Base-by-base conservation (phyloP, 2,888 invertebrate genomes). In the Spodoptera exigua region DNA sequence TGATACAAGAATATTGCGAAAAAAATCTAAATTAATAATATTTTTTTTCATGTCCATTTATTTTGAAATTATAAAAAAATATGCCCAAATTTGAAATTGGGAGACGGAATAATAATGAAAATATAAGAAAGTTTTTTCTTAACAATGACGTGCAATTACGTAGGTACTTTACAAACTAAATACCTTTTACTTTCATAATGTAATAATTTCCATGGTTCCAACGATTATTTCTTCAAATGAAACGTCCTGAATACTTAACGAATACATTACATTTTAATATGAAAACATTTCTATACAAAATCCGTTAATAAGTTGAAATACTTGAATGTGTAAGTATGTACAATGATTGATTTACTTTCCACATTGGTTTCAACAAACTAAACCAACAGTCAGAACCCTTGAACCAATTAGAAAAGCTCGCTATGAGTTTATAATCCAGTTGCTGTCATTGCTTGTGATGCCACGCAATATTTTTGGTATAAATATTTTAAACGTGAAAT, bases 341-440 rank as follows among this genome's bases (percentile, higher is more conserved):
- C 62, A 63, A 78, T 83, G 86, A 86, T 87, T 84, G 83, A 88
- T 89, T 84, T 81, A 80, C 81, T 84, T 84, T 83, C 80, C 76
- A 81, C 81, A 83, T 85, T 81, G 72, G 79, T 79, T 79, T 79
- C 76, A 74, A 80, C 78, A 76, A 81, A 81, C 79, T 81, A 83
- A 83, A 62, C 80, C 76, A 73, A 78, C 69, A 72, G 66, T 79
- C 66, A 81, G 80, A 76, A 82, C 77, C 83, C 84, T 86, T 85
- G 84, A 83, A 86, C 83, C 83, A 87, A 88, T 88, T 87, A 87
- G 82, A 82, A 80, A 74, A 64, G 79, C 80, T 77, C 71, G 74
- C 70, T 70, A 62, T 61, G 64, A 61, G 49, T 39, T 47, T 37
- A 41, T 27, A 47, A 46, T 81, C 66, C 4, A 39, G 40, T 66